Evolutionary conservation across 2,888 invertebrate species (phyloP), one percentile per base, ranked within the genome.

Genomic region (Agrochola lychnidis): DNA sequence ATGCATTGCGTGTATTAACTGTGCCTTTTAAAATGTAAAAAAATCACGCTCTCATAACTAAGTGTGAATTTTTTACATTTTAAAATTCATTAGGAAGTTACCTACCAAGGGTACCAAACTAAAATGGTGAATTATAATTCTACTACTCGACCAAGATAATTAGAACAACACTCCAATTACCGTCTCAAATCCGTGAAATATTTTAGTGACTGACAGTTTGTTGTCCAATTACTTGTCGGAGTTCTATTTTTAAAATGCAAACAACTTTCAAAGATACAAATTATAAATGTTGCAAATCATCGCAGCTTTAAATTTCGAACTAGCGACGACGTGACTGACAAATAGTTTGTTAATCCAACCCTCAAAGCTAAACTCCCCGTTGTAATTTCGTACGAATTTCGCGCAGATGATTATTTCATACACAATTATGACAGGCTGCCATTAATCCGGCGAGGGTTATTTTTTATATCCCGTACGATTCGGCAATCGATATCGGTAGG

Each of bases 401-500:
- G 90, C 87, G 83, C 91, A 90, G 90, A 92, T 92, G 93, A 94
- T 94, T 92, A 93, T 93, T 93, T 92, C 89, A 90, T 93, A 90
- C 88, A 90, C 89, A 92, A 91, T 89, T 92, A 91, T 92, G 92
- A 91, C 94, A 93, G 90, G 87, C 91, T 86, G 93, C 89, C 87
- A 91, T 92, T 91, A 91, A 91, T 90, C 89, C 88, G 78, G 76
- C 66, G 84, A 90, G 91, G 91, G 92, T 89, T 87, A 36, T 92
- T 92, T 94, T 93, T 93, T 91, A 88, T 88, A 83, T 86, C 70
- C 79, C 81, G 84, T 86, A 88, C 81, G 81, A 87, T 87, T 88
- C 83, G 73, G 77, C 70, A 88, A 89, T 89, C 90, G 84, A 89
- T 90, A 87, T 82, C 67, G 73, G 63, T 83, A 82, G 91, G 90